phyloP scores from a whole-genome alignment of 2,797 vertebrate species.

The Stomatorhinus walkeri region DNA sequence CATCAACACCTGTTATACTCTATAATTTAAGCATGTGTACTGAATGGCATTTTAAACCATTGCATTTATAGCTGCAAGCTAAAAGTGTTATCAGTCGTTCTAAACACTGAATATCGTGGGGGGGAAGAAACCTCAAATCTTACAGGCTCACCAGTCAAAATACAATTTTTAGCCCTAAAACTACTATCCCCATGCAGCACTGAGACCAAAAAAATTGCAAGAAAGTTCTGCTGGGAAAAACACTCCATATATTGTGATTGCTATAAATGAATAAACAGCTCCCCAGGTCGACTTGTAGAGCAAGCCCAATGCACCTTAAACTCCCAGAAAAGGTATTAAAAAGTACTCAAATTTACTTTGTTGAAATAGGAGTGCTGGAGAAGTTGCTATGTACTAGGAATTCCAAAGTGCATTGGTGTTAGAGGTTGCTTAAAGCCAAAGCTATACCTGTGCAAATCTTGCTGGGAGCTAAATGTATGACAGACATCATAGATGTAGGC shows the following conservation, averaged over 20 bases:
- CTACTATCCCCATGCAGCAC: conserved; percentile 36
- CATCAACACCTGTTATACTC: not conserved
- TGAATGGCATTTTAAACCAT: not conserved
- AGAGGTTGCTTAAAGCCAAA: conserved; percentile 33
- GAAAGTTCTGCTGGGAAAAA: conserved; percentile 37
- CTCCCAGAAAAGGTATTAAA: not conserved
- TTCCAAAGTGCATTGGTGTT: conserved; percentile 11
- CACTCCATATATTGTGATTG: conserved; percentile 27
- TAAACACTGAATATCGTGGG: not conserved
- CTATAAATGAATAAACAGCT: conserved; percentile 20
- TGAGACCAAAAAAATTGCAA: conserved; percentile 15
- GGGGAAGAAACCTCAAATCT: not conserved
- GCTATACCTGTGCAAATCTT: conserved; percentile 57
- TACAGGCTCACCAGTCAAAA: not conserved
- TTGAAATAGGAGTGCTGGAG: not conserved
- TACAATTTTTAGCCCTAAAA: conserved; percentile 35
- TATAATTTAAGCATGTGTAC: not conserved
- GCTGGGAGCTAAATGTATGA: conserved; percentile 53
- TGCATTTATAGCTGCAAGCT: conserved; percentile 39
- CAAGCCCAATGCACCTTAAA: not conserved
- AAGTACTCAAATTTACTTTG: not conserved
- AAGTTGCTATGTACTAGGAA: conserved; percentile 1
- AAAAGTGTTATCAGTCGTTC: not conserved
- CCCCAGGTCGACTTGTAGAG: conserved; percentile 27
- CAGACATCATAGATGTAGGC: conserved; percentile 30